phyloP scores from a whole-genome alignment of 2,797 vertebrate species.

The Xenopus petersii region DNA sequence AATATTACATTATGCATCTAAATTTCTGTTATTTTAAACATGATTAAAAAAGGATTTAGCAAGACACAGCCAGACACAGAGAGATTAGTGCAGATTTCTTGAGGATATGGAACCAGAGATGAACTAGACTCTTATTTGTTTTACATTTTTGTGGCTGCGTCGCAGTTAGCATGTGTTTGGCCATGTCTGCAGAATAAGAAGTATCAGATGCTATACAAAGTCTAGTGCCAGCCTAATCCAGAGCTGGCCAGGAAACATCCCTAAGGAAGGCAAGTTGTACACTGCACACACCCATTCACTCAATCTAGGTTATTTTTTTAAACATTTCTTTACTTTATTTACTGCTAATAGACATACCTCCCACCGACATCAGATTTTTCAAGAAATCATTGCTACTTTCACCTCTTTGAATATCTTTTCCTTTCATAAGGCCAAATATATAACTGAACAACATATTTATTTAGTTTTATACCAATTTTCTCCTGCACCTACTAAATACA shows the following conservation, averaged over 20 bases:
- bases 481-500: no score
- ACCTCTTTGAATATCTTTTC: no score
- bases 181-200: constrained; percentile 14
- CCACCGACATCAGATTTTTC: no score
- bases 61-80: neutral
- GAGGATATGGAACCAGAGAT: neutral
- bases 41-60: neutral
- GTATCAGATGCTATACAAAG: constrained; percentile 7
- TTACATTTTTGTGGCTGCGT: constrained; percentile 23
- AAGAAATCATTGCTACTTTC: no score
- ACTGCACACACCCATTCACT: constrained; percentile 13
- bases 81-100: neutral
- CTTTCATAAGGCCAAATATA: no score
- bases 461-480: no score
- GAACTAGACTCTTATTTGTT: neutral
- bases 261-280: neutral
- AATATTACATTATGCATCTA: no score
- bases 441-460: no score
- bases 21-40: neutral
- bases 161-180: neutral
- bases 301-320: neutral
- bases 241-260: constrained; percentile 6
- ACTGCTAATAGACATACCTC: neutral
- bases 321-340: neutral
- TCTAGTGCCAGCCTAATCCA: constrained; percentile 2